Evolutionary conservation across 2,113 vertebrate species (phyloP), one percentile per base, ranked within the genome.

Genomic region (Urocitellus parryii): DNA sequence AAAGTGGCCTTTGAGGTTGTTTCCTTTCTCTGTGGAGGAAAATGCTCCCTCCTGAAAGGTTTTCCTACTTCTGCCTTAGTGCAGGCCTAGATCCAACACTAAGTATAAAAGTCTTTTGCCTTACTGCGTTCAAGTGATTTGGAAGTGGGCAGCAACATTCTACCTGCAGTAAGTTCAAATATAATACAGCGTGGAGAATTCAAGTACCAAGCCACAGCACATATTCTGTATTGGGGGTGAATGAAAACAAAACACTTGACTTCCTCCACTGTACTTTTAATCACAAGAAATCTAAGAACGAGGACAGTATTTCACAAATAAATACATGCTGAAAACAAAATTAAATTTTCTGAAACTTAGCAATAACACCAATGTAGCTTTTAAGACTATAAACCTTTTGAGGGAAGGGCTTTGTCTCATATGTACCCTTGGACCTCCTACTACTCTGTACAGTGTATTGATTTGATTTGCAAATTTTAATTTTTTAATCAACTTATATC

Each of bases 131-230:
- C 80, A 91, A 90, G 48, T 76, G 37, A 88, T 42, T 65, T 87
- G 56, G 24, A n/a, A 95, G 72, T 73, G 10, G 87, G 3, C 56
- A 3, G 4, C 72, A 74, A 77, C 4, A 29, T 91, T 61, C 78
- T 92, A 70, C 51, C 51, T 86, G 1, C 16, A 29, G 4, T 53
- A 96, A 94, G 34, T 95, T 16, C 94, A 81, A 48, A 80, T 89
- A 53, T 17, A 95, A 24, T 9, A 5, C 25, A 78, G 45, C 18
- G 56, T 17, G 78, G 39, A 25, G 73, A 70, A 78, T 79, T 48
- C 72, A 76, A 20, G 29, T 4, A 1, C 11, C 29, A 91, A 56
- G 61, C 2, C 68, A 93, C 70, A 39, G 25, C 72, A 74, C 8
- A 34, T 24, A 51, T 0, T 85, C n/a, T 70, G 9, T 53, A 22